Evolutionary conservation across 2,113 vertebrate species (phyloP).

Genomic region (Dolichallabes microphthalmus): DNA sequence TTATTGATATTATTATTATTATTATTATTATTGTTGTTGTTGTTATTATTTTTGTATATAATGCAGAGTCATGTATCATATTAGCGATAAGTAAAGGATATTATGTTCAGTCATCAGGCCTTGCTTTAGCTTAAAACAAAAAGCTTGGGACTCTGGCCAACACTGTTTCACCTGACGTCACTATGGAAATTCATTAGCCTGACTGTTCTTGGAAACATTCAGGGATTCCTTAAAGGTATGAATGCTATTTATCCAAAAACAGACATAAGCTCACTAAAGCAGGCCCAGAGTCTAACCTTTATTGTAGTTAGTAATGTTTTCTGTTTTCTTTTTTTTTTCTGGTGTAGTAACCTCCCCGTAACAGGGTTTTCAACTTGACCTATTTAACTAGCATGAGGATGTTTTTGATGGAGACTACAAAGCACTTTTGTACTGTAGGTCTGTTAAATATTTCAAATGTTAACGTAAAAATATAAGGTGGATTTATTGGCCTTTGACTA

Average conservation of each 20-base stretch:
- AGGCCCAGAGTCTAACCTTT: not conserved
- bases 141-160: not conserved
- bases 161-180: not conserved
- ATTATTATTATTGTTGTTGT: too few relatives aligned
- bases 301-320: not conserved
- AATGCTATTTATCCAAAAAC: not conserved
- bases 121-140: conserved; percentile 12
- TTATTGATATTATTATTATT: not conserved
- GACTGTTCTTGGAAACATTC: conserved; percentile 26
- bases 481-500: not conserved
- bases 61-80: conserved; percentile 1
- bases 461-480: not conserved
- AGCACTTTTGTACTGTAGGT: not conserved
- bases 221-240: conserved; percentile 29
- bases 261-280: not conserved
- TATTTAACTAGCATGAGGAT: not conserved
- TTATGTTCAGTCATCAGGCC: conserved; percentile 5
- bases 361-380: not conserved
- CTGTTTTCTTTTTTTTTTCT: not conserved
- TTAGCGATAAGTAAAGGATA: not conserved
- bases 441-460: not conserved
- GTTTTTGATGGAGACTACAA: not conserved
- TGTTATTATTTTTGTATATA: not conserved
- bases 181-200: not conserved
- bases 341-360: not conserved